Percentiles rank a stretch among this genome's conserved stretches.
These are phyloP conservation scores for Calonectris borealis DNA, from an alignment of 2,113 vertebrate species.

Conservation along the genomic window DNA sequence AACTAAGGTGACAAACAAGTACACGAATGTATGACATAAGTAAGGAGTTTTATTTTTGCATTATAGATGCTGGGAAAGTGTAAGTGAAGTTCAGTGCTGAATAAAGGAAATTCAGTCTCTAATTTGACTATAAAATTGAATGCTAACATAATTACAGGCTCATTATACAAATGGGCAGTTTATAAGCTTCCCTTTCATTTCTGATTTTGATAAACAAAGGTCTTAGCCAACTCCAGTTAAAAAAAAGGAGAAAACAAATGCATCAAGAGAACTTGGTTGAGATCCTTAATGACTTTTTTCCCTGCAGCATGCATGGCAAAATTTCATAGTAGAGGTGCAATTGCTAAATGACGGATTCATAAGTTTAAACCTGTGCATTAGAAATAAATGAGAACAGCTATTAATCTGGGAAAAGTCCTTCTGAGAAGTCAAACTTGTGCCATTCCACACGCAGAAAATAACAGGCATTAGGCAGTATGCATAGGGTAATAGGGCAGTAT, in stretches of 20 bases:
- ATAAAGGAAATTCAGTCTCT: background rate
- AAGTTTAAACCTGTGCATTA: background rate
- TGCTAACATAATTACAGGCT: background rate
- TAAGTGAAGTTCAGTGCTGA: background rate
- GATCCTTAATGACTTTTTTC: background rate
- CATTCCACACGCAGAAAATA: background rate
- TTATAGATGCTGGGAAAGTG: background rate
- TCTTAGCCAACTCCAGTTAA: background rate
- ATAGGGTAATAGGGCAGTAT: rapidly evolving
- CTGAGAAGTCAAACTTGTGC: background rate
- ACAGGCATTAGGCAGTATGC: background rate
- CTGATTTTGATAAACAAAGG: background rate
- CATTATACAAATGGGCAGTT: background rate
- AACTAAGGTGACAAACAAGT: background rate
- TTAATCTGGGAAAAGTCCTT: background rate
- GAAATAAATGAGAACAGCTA: background rate
- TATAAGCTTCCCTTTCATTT: background rate
- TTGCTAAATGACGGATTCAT: background rate
- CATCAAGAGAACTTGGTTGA: background rate
- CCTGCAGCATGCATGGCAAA: background rate
- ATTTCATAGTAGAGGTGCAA: background rate
- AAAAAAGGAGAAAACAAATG: background rate
- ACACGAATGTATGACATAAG: background rate
- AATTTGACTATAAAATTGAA: background rate
- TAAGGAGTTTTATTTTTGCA: background rate